Conservation (phyloP, 1,140 invertebrate genomes). For the Drosophila azteca region DNA sequence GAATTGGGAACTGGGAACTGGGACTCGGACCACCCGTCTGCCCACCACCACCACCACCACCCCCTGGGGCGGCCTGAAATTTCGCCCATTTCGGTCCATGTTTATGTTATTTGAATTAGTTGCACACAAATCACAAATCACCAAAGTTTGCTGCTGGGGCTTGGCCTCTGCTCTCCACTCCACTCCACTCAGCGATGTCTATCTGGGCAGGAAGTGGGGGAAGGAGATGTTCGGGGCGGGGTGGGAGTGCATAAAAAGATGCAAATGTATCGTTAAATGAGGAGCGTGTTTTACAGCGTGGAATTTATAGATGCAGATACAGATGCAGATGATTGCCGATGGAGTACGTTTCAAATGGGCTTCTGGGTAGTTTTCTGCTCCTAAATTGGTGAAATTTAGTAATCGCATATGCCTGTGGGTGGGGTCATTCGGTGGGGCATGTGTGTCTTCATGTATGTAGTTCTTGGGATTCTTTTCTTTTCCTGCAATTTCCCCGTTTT, state of each 20-base stretch:
- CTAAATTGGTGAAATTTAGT: slow-evolving; percentile 2
- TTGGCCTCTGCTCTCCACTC: too few species aligned
- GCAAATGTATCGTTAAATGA: too few species aligned
- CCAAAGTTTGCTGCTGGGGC: too few species aligned
- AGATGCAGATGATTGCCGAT: too few species aligned
- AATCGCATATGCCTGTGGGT: too few species aligned
- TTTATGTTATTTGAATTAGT: too few species aligned
- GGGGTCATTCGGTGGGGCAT: slow-evolving; percentile 5
- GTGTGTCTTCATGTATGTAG: neutral
- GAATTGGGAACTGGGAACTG: slow-evolving; percentile 12
- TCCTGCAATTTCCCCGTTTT: slow-evolving; percentile 12
- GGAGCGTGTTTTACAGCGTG: neutral
- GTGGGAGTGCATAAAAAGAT: too few species aligned
- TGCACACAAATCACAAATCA: slow-evolving; percentile 17
- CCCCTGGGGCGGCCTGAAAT: neutral
- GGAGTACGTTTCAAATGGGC: neutral
- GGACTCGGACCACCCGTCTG: slow-evolving; percentile 31
- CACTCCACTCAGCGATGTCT: too few species aligned
- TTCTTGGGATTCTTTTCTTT: slow-evolving; percentile 14
- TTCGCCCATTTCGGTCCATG: too few species aligned
- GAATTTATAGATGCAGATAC: too few species aligned
- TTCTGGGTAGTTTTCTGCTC: slow-evolving; percentile 5
- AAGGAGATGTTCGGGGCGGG: too few species aligned
- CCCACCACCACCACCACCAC: neutral
- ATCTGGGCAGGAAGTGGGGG: too few species aligned